Percentiles rank a stretch among this genome's conserved stretches.
phyloP scores from a whole-genome alignment of 23 tunicate genomes.

The Styela clava region DNA sequence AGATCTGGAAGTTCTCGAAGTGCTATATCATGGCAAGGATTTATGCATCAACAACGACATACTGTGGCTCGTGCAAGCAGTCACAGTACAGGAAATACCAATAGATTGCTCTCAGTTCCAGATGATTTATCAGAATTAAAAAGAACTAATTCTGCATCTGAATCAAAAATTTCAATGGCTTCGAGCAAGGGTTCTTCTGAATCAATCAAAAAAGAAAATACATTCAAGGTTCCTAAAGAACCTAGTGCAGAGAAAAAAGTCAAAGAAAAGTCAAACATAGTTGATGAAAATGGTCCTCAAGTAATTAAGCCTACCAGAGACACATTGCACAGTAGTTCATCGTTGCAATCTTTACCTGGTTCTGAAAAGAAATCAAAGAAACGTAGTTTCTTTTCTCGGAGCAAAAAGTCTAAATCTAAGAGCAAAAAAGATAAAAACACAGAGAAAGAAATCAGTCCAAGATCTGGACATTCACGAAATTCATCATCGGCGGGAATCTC shows the following conservation, averaged over 20 bases:
- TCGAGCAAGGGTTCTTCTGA: neutral
- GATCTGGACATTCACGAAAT: neutral
- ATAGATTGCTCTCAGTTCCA: neutral
- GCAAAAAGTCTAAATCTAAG: neutral
- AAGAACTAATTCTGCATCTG: neutral
- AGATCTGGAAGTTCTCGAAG: slow-evolving; percentile 55
- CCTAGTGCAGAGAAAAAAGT: neutral
- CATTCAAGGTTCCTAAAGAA: neutral
- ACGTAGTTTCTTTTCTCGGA: slow-evolving; percentile 3
- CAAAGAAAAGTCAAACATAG: neutral
- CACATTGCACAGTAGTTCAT: neutral
- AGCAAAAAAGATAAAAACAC: neutral
- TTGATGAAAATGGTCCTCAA: neutral
- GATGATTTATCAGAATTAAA: neutral
- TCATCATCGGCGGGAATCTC: neutral
- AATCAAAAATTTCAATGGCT: neutral
- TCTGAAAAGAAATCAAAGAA: neutral
- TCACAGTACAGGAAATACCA: neutral
- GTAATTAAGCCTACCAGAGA: neutral
- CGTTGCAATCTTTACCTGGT: neutral
- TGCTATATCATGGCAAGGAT: slow-evolving; percentile 69
- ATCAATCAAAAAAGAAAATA: neutral
- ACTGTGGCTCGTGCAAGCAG: slow-evolving; percentile 2
- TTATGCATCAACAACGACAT: neutral
- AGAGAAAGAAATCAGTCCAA: neutral